Evolutionary conservation across 2,113 vertebrate genomes (phyloP).

Genomic region (Nyctibius bracteatus): DNA sequence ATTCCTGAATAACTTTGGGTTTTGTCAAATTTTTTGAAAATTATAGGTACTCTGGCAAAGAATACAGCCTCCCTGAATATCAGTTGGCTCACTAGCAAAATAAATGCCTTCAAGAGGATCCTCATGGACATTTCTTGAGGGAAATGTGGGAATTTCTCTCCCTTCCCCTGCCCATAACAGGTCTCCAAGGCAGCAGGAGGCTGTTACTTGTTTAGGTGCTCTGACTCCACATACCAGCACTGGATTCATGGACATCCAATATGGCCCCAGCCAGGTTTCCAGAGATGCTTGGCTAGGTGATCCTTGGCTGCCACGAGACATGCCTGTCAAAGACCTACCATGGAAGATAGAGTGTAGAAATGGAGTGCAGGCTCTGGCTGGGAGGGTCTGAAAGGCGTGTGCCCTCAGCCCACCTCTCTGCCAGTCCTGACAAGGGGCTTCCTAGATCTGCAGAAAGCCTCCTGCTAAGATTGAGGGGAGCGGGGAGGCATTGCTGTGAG

Average conservation of each 20-base stretch:
- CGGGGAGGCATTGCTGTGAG: not conserved
- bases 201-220: not conserved
- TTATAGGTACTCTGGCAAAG: not conserved
- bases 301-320: not conserved
- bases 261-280: not conserved
- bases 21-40: not conserved
- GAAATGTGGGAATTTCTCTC: not conserved
- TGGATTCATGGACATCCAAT: not conserved
- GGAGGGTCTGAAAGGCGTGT: rapidly evolving
- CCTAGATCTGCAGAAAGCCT: not conserved
- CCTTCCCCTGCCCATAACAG: not conserved
- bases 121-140: not conserved
- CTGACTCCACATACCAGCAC: not conserved
- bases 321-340: not conserved
- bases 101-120: not conserved
- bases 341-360: not conserved
- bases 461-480: not conserved
- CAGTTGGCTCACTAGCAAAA: not conserved
- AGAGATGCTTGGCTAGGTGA: not conserved
- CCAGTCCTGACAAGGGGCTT: not conserved
- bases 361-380: not conserved
- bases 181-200: not conserved
- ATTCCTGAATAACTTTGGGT: not conserved
- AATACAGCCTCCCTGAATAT: not conserved
- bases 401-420: not conserved